Percentiles rank a stretch among this genome's conserved stretches.
Conservation (phyloP, 2,113 vertebrate genomes). For the Haplochromis burtoni region DNA sequence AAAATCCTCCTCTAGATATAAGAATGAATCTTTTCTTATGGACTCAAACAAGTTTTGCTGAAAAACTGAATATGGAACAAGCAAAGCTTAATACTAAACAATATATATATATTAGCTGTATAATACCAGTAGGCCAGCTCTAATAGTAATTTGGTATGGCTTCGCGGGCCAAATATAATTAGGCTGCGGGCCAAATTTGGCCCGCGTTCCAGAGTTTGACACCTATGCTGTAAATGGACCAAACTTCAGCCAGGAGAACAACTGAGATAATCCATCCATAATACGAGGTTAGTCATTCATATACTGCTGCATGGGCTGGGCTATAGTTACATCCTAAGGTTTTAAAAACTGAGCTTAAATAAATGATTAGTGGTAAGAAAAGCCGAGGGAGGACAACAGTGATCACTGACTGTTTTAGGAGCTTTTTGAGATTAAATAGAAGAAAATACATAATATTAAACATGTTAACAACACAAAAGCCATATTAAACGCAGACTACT, state of each 20-base stretch:
- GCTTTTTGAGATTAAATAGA: not conserved
- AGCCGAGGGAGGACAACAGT: not conserved
- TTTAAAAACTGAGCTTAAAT: not conserved
- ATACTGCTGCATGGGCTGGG: not conserved
- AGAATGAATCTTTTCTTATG: too few relatives aligned
- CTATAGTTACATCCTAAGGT: not conserved
- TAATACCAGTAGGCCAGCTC: too few relatives aligned
- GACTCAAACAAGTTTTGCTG: too few relatives aligned
- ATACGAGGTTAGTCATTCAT: not conserved
- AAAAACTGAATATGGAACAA: too few relatives aligned
- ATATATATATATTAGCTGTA: too few relatives aligned
- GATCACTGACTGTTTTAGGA: not conserved
- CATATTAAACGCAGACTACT: not conserved
- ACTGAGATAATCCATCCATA: not conserved
- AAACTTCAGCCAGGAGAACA: not conserved
- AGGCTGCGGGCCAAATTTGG: too few relatives aligned
- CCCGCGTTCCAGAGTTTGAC: too few relatives aligned
- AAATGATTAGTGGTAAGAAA: not conserved
- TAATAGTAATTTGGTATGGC: too few relatives aligned
- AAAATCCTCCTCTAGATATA: too few relatives aligned
- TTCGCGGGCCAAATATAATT: too few relatives aligned
- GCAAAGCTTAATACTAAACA: too few relatives aligned
- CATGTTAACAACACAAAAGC: not conserved
- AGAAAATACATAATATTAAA: not conserved
- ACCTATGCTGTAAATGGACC: rapidly evolving